Evolutionary conservation across 2,888 invertebrate species (phyloP).

Genomic region (Antitype chi): DNA sequence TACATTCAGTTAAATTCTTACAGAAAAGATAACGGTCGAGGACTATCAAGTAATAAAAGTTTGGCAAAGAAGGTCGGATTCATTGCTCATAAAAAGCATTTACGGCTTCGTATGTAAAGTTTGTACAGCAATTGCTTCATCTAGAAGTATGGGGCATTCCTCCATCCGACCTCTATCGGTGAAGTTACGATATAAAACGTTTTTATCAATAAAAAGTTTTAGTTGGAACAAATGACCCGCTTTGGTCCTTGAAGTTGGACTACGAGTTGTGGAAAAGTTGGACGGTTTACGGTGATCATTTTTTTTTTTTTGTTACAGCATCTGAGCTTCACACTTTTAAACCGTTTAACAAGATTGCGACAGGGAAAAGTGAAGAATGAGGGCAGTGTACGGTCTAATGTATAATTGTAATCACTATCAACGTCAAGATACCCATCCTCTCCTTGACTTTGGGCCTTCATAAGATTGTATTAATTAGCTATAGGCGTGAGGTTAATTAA

Average conservation of each 20-base stretch:
- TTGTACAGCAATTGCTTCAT: constrained; percentile 43
- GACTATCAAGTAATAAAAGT: constrained; percentile 60
- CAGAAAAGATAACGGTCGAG: constrained; percentile 36
- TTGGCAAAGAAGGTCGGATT: constrained; percentile 60
- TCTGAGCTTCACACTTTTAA: constrained; percentile 29
- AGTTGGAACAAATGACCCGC: constrained; percentile 42
- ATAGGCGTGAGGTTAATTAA: neutral
- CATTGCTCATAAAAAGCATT: constrained; percentile 68
- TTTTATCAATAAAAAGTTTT: constrained; percentile 55
- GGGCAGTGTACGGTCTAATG: neutral
- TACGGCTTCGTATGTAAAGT: constrained; percentile 61
- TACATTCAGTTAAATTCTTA: constrained; percentile 30
- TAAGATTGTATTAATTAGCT: neutral
- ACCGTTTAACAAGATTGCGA: constrained; percentile 4
- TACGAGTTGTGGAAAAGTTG: constrained; percentile 31
- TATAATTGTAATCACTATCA: neutral
- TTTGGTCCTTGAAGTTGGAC: constrained; percentile 27
- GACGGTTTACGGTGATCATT: constrained; percentile 14
- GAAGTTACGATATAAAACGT: constrained; percentile 50
- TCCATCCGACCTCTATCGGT: constrained; percentile 27
- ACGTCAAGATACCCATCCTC: neutral
- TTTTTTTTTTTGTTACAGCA: constrained; percentile 31
- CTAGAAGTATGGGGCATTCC: constrained; percentile 33
- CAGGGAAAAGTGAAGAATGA: neutral
- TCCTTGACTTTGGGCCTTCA: neutral